Evolutionary conservation across 2,797 vertebrate species (phyloP).

Genomic region (Sebastiscus tertius): DNA sequence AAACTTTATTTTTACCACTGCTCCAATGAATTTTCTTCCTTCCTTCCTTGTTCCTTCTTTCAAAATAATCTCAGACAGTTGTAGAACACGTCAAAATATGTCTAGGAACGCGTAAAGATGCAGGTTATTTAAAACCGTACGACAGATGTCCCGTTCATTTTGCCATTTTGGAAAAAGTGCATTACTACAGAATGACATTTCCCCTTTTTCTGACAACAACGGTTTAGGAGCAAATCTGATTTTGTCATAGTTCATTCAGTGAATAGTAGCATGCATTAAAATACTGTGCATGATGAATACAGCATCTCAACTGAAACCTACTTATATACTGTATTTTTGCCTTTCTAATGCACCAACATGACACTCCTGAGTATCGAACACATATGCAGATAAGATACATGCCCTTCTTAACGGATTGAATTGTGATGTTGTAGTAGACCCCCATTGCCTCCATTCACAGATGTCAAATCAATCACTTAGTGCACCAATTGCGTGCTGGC

Average conservation of each 20-base stretch:
- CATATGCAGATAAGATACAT: background rate
- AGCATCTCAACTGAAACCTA: background rate
- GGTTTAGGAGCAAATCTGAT: background rate
- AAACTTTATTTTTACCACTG: slow-evolving; percentile 55
- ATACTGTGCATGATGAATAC: background rate
- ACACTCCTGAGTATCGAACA: background rate
- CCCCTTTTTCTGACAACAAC: slow-evolving; percentile 35
- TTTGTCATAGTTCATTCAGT: slow-evolving; percentile 1
- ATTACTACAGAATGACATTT: slow-evolving; percentile 27
- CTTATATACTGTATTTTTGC: background rate
- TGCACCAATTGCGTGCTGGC: background rate
- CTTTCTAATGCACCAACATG: background rate
- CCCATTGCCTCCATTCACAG: background rate
- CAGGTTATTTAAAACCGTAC: slow-evolving; percentile 21
- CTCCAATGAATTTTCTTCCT: slow-evolving; percentile 59
- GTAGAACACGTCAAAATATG: slow-evolving; percentile 22
- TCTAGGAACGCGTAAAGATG: slow-evolving; percentile 2
- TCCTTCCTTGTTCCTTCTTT: slow-evolving; percentile 58
- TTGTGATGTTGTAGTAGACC: background rate
- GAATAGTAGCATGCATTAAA: background rate
- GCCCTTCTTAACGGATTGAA: background rate
- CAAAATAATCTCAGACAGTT: slow-evolving; percentile 49
- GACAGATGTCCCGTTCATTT: slow-evolving; percentile 2
- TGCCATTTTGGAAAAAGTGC: background rate
- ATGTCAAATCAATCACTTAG: slow-evolving; percentile 22